Base-by-base conservation (phyloP, 2,797 vertebrate genomes). In the Cynopterus sphinx region DNA sequence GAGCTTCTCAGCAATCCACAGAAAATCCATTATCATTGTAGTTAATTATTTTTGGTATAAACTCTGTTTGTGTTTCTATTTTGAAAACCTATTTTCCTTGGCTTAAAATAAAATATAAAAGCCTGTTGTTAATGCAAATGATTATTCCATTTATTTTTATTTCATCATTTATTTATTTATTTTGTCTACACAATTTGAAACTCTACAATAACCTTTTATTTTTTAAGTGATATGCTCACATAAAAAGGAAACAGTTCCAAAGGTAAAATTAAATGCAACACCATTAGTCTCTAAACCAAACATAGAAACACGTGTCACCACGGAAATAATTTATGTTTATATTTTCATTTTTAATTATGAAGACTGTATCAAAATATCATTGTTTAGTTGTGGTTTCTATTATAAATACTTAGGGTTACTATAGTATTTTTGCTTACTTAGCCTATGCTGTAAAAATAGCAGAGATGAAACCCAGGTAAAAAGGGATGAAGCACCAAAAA, bases 1-100 rank as follows among this genome's bases (percentile, higher is more conserved):
- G 22, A 39, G 16, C 15, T 61, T 92, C 79, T 91, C 26, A 28
- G 19, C 71, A 59, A 91, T 46, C 39, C 91, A 51, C 43, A 63
- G n/a, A 55, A 97, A 96, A 95, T 77, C 4, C 43, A 84, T 67
- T 94, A 95, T 41, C 94, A 55, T 59, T 24, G 12, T 0, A 90
- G 3, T 19, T 96, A 55, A 70, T 93, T 73, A 33, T 55, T 49
- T 91, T 85, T 95, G 65, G 3, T 53, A 77, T 39, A 73, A 95
- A 61, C 63, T 95, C 73, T 79, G 74, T 24, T 75, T 12, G 0
- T 91, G 57, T 79, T 87, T 86, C 49, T 91, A 12, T 83, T 86
- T 41, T 90, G 63, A 5, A 92, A 97, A 79, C 22, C 2, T 21
- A 84, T 16, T 94, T 78, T 89, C 31, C 3, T 61, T 43, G 19